Conservation (phyloP, 2,888 invertebrate species). For the Agapostemon virescens region DNA sequence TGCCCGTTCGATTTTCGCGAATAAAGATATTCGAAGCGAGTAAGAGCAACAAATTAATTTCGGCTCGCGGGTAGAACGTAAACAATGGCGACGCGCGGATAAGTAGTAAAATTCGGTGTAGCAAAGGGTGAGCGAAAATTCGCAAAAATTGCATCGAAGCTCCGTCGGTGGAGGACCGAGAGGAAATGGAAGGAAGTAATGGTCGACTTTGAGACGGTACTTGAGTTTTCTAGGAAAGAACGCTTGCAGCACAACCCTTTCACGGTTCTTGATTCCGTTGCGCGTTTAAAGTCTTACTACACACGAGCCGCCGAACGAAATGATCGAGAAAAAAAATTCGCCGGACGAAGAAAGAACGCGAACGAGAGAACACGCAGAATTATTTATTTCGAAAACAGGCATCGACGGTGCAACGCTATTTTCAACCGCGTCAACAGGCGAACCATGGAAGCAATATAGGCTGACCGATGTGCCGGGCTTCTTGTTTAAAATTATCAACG, state of each 20-base stretch:
- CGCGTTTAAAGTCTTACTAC: not conserved
- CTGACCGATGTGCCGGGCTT: constrained; percentile 19
- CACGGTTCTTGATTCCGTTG: not conserved
- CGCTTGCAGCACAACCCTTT: constrained; percentile 11
- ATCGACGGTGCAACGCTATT: constrained; percentile 23
- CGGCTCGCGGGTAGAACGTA: not conserved
- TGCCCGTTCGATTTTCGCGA: not conserved
- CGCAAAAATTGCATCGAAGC: not conserved
- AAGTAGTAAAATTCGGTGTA: not conserved
- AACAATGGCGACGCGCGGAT: not conserved
- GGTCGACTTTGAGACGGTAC: constrained; percentile 11
- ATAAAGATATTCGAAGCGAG: not conserved
- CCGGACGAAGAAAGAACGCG: not conserved
- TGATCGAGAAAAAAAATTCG: not conserved
- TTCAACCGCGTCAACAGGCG: constrained; percentile 30
- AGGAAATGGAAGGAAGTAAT: constrained; percentile 2
- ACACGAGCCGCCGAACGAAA: not conserved
- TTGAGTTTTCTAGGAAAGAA: not conserved
- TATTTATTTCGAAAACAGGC: constrained; percentile 29
- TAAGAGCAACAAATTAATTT: not conserved
- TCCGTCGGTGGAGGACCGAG: too few species aligned
- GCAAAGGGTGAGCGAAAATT: constrained; percentile 9
- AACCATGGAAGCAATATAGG: constrained; percentile 10
- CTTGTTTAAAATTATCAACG: constrained; percentile 31
- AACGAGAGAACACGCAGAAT: not conserved